Conservation (phyloP, 2,113 vertebrate species). For the Chaetops frenatus region DNA sequence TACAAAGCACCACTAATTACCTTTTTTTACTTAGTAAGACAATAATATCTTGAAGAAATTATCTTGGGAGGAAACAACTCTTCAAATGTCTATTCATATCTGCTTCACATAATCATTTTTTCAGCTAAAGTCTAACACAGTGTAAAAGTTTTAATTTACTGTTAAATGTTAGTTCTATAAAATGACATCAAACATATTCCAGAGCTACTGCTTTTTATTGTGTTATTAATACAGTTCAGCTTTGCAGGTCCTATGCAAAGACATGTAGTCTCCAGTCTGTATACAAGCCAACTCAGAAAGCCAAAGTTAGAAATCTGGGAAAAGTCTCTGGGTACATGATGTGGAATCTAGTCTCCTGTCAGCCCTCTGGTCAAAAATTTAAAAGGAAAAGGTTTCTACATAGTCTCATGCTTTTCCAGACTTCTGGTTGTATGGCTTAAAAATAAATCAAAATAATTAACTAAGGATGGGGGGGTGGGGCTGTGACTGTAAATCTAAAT, state of each 20-base stretch:
- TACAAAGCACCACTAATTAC: not conserved
- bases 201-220: not conserved
- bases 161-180: not conserved
- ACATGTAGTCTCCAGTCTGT: not conserved
- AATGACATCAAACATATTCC: not conserved
- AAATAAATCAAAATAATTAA: not conserved
- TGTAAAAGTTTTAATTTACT: not conserved
- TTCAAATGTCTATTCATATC: not conserved
- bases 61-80: not conserved
- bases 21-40: not conserved
- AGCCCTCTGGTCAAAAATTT: not conserved
- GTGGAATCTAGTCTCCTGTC: not conserved
- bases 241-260: not conserved
- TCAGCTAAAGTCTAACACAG: not conserved
- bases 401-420: not conserved
- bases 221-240: not conserved
- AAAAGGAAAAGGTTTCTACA: not conserved
- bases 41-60: not conserved
- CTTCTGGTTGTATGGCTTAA: not conserved
- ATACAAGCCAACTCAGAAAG: not conserved
- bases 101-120: not conserved
- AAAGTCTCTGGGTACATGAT: not conserved
- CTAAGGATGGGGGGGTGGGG: fast-evolving
- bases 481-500: not conserved
- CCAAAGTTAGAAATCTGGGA: not conserved